phyloP scores from a whole-genome alignment of 2,888 invertebrate genomes.

The Pedicia rivosa region DNA sequence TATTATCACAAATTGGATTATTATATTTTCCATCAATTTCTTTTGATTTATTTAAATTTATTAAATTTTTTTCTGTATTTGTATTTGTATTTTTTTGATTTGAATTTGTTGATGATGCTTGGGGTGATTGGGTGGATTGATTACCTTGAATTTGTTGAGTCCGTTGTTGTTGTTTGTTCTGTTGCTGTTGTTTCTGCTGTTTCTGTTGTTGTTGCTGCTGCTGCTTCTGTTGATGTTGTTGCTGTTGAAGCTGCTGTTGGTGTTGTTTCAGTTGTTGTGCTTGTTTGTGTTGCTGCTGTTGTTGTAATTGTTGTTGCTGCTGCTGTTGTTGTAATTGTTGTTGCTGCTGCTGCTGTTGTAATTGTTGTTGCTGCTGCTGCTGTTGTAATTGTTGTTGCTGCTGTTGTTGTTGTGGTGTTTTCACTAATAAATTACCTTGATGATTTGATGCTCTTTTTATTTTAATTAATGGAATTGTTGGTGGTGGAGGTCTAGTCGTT shows the following conservation, averaged over 20 bases:
- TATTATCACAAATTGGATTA: conserved; percentile 29
- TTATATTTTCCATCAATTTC: conserved; percentile 5
- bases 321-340: conserved; percentile 17
- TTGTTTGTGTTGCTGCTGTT: neutral
- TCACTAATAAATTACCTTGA: conserved; percentile 5
- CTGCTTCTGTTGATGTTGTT: no score
- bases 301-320: conserved; percentile 13
- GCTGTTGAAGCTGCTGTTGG: no score
- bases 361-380: conserved; percentile 37
- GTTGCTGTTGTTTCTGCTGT: neutral
- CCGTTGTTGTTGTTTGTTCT: neutral
- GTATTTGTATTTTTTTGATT: no score
- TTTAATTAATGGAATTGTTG: conserved; percentile 35
- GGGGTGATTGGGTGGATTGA: neutral
- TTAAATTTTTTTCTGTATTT: conserved; percentile 7
- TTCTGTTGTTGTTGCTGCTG: neutral
- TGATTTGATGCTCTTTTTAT: neutral
- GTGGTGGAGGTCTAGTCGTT: conserved; percentile 32
- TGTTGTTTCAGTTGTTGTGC: no score
- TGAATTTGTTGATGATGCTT: conserved; percentile 11
- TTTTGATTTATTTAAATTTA: conserved; percentile 14
- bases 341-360: conserved; percentile 13
- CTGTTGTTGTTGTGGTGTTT: no score
- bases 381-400: conserved; percentile 29
- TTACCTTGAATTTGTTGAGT: conserved; percentile 18